A percentile compares a stretch with the other conserved stretches of the same genome.
Evolutionary conservation across 2,797 vertebrate genomes (phyloP).

Genomic region (Leptatherina wallacei): DNA sequence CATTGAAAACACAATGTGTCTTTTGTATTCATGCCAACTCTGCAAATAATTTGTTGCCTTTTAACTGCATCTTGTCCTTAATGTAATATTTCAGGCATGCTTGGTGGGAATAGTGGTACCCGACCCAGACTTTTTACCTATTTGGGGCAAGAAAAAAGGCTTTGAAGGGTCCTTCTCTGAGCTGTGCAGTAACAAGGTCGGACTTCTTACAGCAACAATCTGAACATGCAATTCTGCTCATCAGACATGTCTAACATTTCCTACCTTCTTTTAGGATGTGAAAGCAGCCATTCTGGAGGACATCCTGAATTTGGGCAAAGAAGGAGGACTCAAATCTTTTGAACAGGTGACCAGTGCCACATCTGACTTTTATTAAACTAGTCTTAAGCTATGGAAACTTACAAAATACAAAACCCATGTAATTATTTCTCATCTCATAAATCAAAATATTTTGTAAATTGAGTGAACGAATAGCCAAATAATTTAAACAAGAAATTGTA

Average conservation of each 20-base stretch:
- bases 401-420: neutral
- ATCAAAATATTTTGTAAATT: no score
- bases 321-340: slow-evolving; percentile 94
- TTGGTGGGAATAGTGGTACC: slow-evolving; percentile 92
- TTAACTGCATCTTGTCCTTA: neutral
- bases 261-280: slow-evolving; percentile 83
- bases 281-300: slow-evolving; percentile 91
- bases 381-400: neutral
- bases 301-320: slow-evolving; percentile 89
- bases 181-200: slow-evolving; percentile 90
- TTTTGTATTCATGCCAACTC: neutral
- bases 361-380: neutral
- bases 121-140: slow-evolving; percentile 86
- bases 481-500: no score
- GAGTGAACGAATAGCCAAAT: no score
- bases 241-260: neutral
- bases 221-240: neutral
- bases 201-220: slow-evolving; percentile 3
- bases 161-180: slow-evolving; percentile 88
- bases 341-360: slow-evolving; percentile 88
- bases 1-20: neutral
- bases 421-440: no score
- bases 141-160: slow-evolving; percentile 90
- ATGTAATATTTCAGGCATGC: slow-evolving; percentile 84
- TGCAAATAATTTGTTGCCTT: neutral